These are phyloP conservation scores for Marisa cornuarietis DNA, from an alignment of 1,140 invertebrate genomes.

Conservation along the genomic window DNA sequence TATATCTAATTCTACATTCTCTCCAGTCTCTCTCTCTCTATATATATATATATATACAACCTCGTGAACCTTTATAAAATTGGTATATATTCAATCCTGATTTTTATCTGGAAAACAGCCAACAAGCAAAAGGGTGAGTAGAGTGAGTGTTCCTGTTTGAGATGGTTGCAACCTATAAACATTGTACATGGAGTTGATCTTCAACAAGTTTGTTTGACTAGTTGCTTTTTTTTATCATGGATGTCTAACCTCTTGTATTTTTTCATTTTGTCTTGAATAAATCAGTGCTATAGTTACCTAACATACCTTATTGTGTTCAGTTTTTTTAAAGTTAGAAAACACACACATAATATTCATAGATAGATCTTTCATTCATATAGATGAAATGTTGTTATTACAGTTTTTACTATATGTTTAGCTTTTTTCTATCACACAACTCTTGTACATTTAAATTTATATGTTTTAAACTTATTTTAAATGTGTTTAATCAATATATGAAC, in stretches of 20 bases:
- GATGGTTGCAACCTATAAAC: neutral
- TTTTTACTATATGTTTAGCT: too few relatives aligned
- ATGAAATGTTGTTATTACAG: too few relatives aligned
- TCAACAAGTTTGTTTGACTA: neutral
- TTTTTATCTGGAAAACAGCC: slow-evolving; percentile 25
- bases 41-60: neutral
- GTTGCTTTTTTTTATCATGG: neutral
- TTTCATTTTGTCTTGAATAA: neutral
- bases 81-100: neutral
- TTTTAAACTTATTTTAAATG: too few relatives aligned
- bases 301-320: too few relatives aligned
- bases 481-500: too few relatives aligned
- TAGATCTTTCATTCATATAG: neutral
- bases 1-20: neutral
- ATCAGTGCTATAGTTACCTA: too few relatives aligned
- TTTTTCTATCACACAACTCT: too few relatives aligned
- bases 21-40: neutral
- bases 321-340: neutral
- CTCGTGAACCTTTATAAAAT: neutral
- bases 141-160: neutral
- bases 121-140: slow-evolving; percentile 41
- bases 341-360: neutral
- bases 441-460: too few relatives aligned
- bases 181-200: too few relatives aligned
- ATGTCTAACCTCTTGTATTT: neutral